Conservation (phyloP, 1,140 invertebrate genomes). For the Trichonephila clavipes region DNA sequence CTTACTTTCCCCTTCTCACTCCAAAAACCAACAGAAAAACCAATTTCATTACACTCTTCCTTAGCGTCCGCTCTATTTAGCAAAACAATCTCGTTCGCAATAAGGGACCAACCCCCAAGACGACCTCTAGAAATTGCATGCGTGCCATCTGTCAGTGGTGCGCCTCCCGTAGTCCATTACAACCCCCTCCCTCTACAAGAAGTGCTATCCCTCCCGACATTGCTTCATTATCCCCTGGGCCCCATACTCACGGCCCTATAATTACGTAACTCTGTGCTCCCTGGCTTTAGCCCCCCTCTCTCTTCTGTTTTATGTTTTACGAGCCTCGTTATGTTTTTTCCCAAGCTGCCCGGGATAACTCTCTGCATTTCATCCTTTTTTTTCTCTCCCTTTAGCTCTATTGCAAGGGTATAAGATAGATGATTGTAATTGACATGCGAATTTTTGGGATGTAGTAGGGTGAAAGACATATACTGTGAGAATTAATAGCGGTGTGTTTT, state of each 20-base stretch:
- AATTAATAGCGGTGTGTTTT: background rate
- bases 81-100: background rate
- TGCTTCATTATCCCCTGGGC: conserved; percentile 65
- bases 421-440: conserved; percentile 45
- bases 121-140: conserved; percentile 66
- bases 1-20: background rate
- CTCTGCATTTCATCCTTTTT: background rate
- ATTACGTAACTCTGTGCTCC: conserved; percentile 73
- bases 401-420: background rate
- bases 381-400: background rate
- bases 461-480: background rate
- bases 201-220: background rate
- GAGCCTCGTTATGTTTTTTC: conserved; percentile 67
- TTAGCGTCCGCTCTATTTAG: background rate
- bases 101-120: conserved; percentile 50
- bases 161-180: conserved; percentile 68
- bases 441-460: background rate
- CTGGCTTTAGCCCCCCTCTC: conserved; percentile 53
- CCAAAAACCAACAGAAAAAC: background rate
- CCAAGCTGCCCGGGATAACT: conserved; percentile 15
- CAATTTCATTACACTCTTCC: background rate
- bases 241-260: conserved; percentile 61
- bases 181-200: background rate
- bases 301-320: conserved; percentile 70
- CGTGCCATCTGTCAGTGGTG: conserved; percentile 71